Conservation (phyloP, 1,140 invertebrate genomes). For the Stenopsyche tienmushanensis region DNA sequence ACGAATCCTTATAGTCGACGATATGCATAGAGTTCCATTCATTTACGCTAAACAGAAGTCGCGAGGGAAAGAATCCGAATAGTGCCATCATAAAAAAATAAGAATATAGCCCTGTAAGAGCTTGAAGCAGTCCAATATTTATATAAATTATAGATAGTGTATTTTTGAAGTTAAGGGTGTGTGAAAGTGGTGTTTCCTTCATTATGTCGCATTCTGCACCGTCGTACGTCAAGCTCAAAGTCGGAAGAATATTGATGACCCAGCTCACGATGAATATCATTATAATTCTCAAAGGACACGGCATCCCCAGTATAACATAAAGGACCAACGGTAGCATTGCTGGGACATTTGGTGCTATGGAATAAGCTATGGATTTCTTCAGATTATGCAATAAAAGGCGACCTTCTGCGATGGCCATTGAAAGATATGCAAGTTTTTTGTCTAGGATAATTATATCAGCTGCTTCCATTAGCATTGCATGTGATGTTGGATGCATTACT, state of each 20-base stretch:
- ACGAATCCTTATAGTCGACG: slow-evolving; percentile 75
- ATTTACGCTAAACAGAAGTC: slow-evolving; percentile 63
- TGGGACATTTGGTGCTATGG: slow-evolving; percentile 89
- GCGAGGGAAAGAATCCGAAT: slow-evolving; percentile 73
- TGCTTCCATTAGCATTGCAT: slow-evolving; percentile 92
- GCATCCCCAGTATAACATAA: slow-evolving; percentile 84
- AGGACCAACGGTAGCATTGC: slow-evolving; percentile 90
- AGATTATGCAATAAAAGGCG: slow-evolving; percentile 93
- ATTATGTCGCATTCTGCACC: slow-evolving; percentile 85
- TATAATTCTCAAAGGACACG: slow-evolving; percentile 81
- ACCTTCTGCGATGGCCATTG: slow-evolving; percentile 91
- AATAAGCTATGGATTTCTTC: slow-evolving; percentile 95
- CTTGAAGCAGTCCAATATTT: slow-evolving; percentile 86
- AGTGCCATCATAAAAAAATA: slow-evolving; percentile 88
- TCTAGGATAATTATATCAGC: slow-evolving; percentile 92
- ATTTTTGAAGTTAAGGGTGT: slow-evolving; percentile 80
- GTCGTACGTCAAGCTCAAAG: slow-evolving; percentile 88
- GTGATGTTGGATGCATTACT: slow-evolving; percentile 81
- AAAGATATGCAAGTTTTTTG: slow-evolving; percentile 96
- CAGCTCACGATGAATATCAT: slow-evolving; percentile 87
- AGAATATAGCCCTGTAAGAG: slow-evolving; percentile 81
- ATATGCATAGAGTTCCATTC: slow-evolving; percentile 72
- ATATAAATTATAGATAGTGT: slow-evolving; percentile 76
- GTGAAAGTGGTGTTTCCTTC: slow-evolving; percentile 72
- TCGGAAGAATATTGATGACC: slow-evolving; percentile 81